A percentile compares a stretch with the other conserved stretches of the same genome.
Conservation (phyloP, 2,888 invertebrate genomes). For the Notodromas monacha region DNA sequence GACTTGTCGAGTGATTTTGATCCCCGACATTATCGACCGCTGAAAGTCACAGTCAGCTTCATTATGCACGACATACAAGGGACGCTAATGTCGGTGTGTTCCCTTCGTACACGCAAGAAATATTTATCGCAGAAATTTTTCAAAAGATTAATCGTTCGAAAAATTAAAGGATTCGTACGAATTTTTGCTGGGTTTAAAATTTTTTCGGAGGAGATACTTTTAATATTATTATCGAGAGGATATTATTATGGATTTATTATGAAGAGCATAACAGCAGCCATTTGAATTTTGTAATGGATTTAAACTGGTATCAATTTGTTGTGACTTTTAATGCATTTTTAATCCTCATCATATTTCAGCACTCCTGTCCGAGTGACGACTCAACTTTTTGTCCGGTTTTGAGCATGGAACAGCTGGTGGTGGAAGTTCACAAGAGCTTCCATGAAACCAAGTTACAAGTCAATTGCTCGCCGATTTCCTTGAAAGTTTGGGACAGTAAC, state of each 20-base stretch:
- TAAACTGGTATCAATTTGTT: no score
- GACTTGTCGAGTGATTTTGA: conserved; percentile 26
- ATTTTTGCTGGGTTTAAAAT: no score
- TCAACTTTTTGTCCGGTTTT: conserved; percentile 41
- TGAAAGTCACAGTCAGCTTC: conserved; percentile 65
- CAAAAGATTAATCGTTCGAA: no score
- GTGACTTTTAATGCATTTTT: no score
- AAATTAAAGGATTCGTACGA: no score
- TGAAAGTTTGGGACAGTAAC: conserved; percentile 38
- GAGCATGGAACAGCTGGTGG: conserved; percentile 59
- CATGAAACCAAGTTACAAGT: conserved; percentile 69
- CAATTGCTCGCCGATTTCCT: conserved; percentile 39
- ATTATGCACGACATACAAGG: conserved; percentile 84
- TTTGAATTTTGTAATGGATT: no score
- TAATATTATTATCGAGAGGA: no score
- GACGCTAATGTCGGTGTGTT: conserved; percentile 40
- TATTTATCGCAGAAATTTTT: no score
- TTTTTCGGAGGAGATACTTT: no score
- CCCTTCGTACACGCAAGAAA: no score
- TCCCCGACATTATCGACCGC: conserved; percentile 49
- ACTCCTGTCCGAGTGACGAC: not conserved
- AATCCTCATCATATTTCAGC: not conserved
- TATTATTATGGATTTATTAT: no score
- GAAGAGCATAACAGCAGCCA: no score
- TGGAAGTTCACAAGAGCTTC: conserved; percentile 85